Conservation (phyloP, 2,888 invertebrate species). For the Scaptodrosophila latifasciaeformis region DNA sequence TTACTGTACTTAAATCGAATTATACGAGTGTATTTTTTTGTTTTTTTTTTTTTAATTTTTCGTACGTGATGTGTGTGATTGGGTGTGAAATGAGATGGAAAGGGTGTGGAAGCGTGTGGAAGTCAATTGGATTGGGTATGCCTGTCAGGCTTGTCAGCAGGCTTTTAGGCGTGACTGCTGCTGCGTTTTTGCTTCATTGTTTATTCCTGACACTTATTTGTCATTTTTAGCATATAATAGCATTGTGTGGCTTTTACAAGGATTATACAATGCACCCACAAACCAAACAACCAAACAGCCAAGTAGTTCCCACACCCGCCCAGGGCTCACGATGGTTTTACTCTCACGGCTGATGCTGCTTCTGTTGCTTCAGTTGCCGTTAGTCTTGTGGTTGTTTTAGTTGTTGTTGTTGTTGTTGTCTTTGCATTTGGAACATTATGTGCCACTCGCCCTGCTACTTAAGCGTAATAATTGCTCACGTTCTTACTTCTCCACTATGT, state of each 20-base stretch:
- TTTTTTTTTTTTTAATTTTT: not conserved
- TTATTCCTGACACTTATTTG: constrained; percentile 54
- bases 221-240: constrained; percentile 48
- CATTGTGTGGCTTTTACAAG: constrained; percentile 38
- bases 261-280: constrained; percentile 16
- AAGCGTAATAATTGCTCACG: constrained; percentile 61
- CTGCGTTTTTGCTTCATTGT: constrained; percentile 22
- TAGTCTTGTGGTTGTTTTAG: no score
- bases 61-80: not conserved
- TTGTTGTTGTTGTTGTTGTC: no score
- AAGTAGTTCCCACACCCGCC: no score
- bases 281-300: no score
- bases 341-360: no score
- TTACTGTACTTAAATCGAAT: constrained; percentile 24
- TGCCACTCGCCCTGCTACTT: constrained; percentile 36
- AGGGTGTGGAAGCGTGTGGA: constrained; percentile 1
- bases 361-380: no score
- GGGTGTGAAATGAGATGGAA: not conserved
- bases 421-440: no score
- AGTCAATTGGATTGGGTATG: not conserved
- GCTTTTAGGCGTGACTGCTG: constrained; percentile 1
- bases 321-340: no score
- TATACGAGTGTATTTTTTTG: constrained; percentile 24
- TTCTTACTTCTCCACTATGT: constrained; percentile 45
- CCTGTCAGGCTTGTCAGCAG: constrained; percentile 18